Conservation (phyloP, 1,140 invertebrate species). For the Charaxes varanes region DNA sequence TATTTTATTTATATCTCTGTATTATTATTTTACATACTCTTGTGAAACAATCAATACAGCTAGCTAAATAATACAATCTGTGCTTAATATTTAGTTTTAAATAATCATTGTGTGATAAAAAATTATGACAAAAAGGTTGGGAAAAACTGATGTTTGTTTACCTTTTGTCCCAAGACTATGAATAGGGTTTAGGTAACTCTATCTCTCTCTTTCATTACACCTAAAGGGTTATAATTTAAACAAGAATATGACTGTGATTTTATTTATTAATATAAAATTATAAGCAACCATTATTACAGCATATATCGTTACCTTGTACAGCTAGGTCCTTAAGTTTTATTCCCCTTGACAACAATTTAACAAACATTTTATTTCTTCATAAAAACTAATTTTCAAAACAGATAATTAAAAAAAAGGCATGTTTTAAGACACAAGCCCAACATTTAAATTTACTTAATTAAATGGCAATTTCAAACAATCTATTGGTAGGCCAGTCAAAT, state of each 20-base stretch:
- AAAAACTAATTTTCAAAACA: conserved; percentile 1
- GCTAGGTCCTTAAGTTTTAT: conserved; percentile 41
- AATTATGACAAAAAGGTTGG: too few relatives aligned
- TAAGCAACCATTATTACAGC: conserved; percentile 70
- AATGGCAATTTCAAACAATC: conserved; percentile 7
- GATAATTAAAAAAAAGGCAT: conserved; percentile 8
- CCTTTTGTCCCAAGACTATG: too few relatives aligned
- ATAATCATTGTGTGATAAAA: too few relatives aligned
- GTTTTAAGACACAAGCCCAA: background rate
- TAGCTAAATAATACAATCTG: too few relatives aligned
- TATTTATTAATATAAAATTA: conserved; percentile 70
- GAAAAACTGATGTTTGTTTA: too few relatives aligned
- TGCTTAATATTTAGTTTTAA: too few relatives aligned
- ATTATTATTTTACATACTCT: too few relatives aligned
- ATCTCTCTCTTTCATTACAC: too few relatives aligned
- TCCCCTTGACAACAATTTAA: background rate
- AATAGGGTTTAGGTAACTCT: too few relatives aligned
- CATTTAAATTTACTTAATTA: conserved; percentile 2
- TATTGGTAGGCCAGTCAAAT: conserved; percentile 12
- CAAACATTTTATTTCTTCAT: background rate
- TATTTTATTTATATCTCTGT: too few relatives aligned
- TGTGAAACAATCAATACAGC: too few relatives aligned
- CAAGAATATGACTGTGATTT: conserved; percentile 19
- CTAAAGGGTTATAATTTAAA: conserved; percentile 8
- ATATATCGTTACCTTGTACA: conserved; percentile 45